These are phyloP conservation scores for Druon quercuslanigerum DNA, from an alignment of 1,140 invertebrate genomes.

Conservation along the genomic window DNA sequence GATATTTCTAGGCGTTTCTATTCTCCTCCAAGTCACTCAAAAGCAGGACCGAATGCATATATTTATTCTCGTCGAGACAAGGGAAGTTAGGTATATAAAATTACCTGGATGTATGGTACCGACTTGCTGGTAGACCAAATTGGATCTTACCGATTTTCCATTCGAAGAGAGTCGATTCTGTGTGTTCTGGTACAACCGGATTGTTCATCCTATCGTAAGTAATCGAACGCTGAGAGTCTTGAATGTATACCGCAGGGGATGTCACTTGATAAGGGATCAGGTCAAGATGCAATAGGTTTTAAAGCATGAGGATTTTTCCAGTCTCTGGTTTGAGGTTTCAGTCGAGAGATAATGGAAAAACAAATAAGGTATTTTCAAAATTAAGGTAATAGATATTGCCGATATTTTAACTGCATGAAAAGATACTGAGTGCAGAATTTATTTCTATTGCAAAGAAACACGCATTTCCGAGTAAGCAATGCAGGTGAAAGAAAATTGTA, in stretches of 20 bases:
- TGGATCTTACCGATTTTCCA: conserved; percentile 43
- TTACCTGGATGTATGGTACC: conserved; percentile 36
- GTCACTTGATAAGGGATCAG: conserved; percentile 23
- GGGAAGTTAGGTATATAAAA: conserved; percentile 42
- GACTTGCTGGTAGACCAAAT: conserved; percentile 36
- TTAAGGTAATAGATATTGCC: no score
- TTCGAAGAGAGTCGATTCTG: conserved; percentile 26
- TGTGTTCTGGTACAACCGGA: conserved; percentile 14
- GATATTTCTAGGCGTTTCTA: no score
- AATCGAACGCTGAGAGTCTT: conserved; percentile 23
- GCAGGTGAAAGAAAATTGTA: background rate
- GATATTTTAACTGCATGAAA: no score
- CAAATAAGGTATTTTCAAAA: no score
- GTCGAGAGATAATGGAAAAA: background rate
- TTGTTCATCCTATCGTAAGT: conserved; percentile 30
- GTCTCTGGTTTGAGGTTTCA: conserved; percentile 3
- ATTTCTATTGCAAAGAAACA: background rate
- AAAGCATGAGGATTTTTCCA: background rate
- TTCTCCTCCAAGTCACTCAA: no score
- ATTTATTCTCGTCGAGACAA: conserved; percentile 21
- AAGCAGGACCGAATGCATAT: background rate
- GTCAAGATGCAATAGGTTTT: conserved; percentile 27
- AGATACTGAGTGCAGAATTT: no score
- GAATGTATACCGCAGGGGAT: conserved; percentile 28
- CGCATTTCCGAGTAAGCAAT: background rate